A percentile compares a stretch with the other conserved stretches of the same genome.
phyloP scores from a whole-genome alignment of 1,140 invertebrate genomes.

The Rhopalosiphum maidis region DNA sequence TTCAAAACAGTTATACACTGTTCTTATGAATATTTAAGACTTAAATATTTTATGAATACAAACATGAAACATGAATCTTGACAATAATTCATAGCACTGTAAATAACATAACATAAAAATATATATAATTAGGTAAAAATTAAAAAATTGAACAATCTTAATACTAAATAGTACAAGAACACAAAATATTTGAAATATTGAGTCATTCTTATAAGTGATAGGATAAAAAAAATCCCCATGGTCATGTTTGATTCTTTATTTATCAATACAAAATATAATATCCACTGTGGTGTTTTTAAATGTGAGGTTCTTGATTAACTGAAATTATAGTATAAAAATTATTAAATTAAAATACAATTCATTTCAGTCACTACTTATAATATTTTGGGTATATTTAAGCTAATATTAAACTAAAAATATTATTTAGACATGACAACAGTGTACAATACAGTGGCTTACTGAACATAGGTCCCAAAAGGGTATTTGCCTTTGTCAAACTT shows the following conservation, averaged over 20 bases:
- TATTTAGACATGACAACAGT: too few species aligned
- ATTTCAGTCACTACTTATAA: neutral
- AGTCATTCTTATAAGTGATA: neutral
- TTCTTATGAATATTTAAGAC: neutral
- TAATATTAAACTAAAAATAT: too few species aligned
- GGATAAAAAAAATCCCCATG: neutral
- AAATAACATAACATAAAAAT: neutral
- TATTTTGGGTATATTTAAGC: neutral
- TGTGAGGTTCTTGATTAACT: constrained; percentile 15
- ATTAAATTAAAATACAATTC: neutral
- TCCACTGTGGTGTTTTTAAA: constrained; percentile 38
- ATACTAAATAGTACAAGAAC: neutral
- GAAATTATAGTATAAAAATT: constrained; percentile 6
- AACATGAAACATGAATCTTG: neutral
- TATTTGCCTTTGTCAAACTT: too few species aligned
- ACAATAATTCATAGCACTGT: neutral
- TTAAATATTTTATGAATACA: neutral
- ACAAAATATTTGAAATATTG: neutral
- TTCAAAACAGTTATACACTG: neutral
- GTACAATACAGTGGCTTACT: too few species aligned
- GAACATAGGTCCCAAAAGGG: too few species aligned
- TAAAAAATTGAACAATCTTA: neutral
- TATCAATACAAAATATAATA: constrained; percentile 11
- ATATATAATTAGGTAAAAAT: neutral
- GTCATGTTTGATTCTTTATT: neutral